Conservation (phyloP, 2,797 vertebrate genomes). For the Semaprochilodus insignis region DNA sequence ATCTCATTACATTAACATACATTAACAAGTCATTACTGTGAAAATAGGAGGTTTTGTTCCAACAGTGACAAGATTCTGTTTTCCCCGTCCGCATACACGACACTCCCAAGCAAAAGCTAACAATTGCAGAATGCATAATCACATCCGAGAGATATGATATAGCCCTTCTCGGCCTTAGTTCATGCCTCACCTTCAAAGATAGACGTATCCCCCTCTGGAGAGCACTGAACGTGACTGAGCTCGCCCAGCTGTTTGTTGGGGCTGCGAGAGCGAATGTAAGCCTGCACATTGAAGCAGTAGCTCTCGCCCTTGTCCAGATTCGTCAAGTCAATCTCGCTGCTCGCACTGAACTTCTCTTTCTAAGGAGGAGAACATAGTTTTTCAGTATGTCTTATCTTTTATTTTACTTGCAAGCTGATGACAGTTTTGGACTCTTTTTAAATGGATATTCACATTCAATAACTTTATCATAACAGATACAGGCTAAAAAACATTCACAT, state of each 20-base stretch:
- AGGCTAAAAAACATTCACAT: neutral
- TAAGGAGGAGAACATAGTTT: conserved; percentile 63
- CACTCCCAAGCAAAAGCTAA: neutral
- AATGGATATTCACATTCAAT: conserved; percentile 5
- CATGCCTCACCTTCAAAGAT: conserved; percentile 71
- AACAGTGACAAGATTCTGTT: neutral
- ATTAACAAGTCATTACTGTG: too few species aligned
- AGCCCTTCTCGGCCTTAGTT: neutral
- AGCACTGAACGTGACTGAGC: conserved; percentile 74
- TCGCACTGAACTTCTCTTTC: conserved; percentile 76
- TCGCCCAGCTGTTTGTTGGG: conserved; percentile 73
- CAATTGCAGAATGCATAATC: neutral
- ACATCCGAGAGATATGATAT: neutral
- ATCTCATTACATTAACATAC: too few species aligned
- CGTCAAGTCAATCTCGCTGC: conserved; percentile 70
- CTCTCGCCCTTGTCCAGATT: conserved; percentile 78
- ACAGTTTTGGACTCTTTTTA: neutral
- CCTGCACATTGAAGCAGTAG: conserved; percentile 90
- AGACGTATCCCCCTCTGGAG: conserved; percentile 10
- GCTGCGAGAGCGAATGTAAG: conserved; percentile 73
- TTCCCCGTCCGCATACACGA: neutral
- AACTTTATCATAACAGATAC: neutral
- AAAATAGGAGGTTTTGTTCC: too few species aligned
- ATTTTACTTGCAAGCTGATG: conserved; percentile 8
- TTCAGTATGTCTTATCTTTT: neutral